Percentiles rank a stretch among this genome's conserved stretches.
Evolutionary conservation across 2,113 vertebrate species (phyloP).

Genomic region (Lota lota): DNA sequence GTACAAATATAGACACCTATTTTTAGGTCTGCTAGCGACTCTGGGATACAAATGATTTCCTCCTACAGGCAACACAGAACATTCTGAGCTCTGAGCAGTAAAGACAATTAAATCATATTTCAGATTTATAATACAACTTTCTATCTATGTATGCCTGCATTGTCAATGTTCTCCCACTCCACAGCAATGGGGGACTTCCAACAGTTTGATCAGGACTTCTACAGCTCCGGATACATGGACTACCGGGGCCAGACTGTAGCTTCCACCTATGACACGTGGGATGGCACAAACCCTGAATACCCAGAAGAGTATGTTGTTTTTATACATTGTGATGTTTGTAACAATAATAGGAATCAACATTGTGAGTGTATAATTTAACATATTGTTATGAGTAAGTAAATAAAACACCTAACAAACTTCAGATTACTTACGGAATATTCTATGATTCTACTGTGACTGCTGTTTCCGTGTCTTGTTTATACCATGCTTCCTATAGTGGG

Average conservation of each 20-base stretch:
- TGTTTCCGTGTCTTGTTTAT: not conserved
- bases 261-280: constrained; percentile 29
- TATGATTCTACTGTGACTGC: not conserved
- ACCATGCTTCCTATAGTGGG: not conserved
- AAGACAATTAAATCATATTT: not conserved
- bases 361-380: not conserved
- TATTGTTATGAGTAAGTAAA: not conserved
- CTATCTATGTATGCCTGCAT: not conserved
- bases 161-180: constrained; percentile 38
- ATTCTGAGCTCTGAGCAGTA: not conserved
- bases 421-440: too few species aligned
- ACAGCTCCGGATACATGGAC: constrained; percentile 83
- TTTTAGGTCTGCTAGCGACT: constrained; percentile 21
- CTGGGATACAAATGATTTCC: not conserved
- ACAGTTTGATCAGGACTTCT: constrained; percentile 81
- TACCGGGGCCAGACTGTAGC: constrained; percentile 62
- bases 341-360: not conserved
- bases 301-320: constrained; percentile 29
- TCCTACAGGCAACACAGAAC: constrained; percentile 2
- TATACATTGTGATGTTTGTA: not conserved
- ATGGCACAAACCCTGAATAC: constrained; percentile 29
- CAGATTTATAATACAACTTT: not conserved
- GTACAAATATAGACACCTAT: constrained; percentile 40
- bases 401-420: not conserved
- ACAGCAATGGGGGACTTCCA: constrained; percentile 75